These are phyloP conservation scores for Cactoblastis cactorum DNA, from an alignment of 2,888 invertebrate species.

Conservation along the genomic window DNA sequence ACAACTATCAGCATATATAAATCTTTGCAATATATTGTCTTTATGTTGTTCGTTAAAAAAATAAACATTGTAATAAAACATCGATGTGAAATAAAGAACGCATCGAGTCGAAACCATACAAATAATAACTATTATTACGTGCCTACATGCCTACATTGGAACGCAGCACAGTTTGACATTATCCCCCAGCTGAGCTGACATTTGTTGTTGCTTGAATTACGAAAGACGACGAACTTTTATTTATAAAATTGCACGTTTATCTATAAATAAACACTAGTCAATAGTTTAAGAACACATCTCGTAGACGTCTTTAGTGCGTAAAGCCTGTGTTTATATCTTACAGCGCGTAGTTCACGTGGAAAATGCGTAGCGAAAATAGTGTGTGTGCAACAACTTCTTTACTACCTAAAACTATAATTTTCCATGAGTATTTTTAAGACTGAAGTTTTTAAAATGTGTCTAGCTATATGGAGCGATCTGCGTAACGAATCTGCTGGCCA, in stretches of 20 bases:
- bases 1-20: too few species aligned
- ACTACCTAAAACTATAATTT: constrained; percentile 27
- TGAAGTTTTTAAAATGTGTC: constrained; percentile 12
- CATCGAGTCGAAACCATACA: too few species aligned
- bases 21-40: too few species aligned
- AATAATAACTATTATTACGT: too few species aligned
- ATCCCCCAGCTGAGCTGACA: background rate
- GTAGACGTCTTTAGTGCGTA: constrained; percentile 45
- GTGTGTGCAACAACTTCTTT: constrained; percentile 39
- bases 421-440: constrained; percentile 17
- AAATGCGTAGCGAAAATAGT: constrained; percentile 36
- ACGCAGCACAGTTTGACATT: background rate
- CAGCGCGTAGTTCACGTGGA: constrained; percentile 35
- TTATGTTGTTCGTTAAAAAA: too few species aligned
- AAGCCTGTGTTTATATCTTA: constrained; percentile 53
- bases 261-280: constrained; percentile 63
- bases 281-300: constrained; percentile 59
- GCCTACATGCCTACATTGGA: too few species aligned
- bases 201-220: constrained; percentile 11
- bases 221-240: constrained; percentile 42
- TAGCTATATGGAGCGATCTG: background rate
- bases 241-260: constrained; percentile 61
- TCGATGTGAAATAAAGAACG: too few species aligned
- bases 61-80: too few species aligned
- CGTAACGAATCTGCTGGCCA: constrained; percentile 15